Conservation (phyloP, 2,113 vertebrate genomes). For the Paratilapia polleni region DNA sequence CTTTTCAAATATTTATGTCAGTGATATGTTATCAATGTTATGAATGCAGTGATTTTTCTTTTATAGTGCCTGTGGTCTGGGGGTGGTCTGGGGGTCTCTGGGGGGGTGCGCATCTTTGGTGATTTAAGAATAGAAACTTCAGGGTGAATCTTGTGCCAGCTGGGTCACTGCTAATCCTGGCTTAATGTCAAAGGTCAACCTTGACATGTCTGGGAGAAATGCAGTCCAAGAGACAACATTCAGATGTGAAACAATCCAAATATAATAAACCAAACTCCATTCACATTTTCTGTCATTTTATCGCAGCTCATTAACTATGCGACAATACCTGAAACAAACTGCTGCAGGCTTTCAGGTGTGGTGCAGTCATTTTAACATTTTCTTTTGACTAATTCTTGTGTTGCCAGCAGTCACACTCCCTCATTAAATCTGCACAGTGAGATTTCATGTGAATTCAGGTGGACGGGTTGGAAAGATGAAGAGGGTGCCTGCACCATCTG, state of each 20-base stretch:
- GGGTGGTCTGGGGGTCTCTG: too few species aligned
- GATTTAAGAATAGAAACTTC: slow-evolving; percentile 1
- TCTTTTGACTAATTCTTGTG: neutral
- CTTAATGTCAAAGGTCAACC: neutral
- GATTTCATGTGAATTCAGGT: neutral
- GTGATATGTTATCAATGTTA: too few species aligned
- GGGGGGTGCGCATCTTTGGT: neutral
- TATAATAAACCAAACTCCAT: neutral
- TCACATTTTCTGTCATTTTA: neutral
- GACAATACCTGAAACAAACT: neutral
- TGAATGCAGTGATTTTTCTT: too few species aligned
- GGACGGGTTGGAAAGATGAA: neutral
- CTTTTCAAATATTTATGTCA: too few species aligned
- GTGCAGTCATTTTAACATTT: neutral
- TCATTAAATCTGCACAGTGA: fast-evolving
- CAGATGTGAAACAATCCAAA: neutral
- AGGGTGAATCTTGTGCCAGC: neutral
- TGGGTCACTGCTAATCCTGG: slow-evolving; percentile 1
- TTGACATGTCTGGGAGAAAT: neutral
- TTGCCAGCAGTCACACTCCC: neutral
- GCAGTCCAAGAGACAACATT: neutral
- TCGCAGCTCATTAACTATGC: neutral
- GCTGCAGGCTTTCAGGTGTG: neutral
- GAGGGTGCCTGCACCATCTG: neutral
- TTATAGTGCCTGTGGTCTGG: too few species aligned